Evolutionary conservation across 2,888 invertebrate genomes (phyloP).

Genomic region (Gryllus longicercus): DNA sequence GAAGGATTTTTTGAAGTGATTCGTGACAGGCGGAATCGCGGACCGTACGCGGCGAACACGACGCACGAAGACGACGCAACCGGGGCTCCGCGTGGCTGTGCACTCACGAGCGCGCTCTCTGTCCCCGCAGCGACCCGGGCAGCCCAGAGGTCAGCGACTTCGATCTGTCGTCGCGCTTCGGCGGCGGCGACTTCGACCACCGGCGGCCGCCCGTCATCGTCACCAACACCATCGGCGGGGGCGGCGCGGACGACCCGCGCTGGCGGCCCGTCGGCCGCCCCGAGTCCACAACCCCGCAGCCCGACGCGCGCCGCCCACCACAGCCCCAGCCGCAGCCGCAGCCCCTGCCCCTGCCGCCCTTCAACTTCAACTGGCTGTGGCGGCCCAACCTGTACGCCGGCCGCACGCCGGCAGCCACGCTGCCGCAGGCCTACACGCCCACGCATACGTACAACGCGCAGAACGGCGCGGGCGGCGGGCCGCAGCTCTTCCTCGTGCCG

Average conservation of each 20-base stretch:
- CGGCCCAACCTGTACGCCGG: not conserved
- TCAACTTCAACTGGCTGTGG: not conserved
- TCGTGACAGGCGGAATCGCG: too few species aligned
- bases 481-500: not conserved
- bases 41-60: too few species aligned
- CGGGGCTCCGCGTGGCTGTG: too few species aligned
- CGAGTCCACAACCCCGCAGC: not conserved
- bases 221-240: not conserved
- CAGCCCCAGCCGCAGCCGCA: not conserved
- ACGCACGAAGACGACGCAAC: too few species aligned
- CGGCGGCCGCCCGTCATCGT: not conserved
- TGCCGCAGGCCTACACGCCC: too few species aligned
- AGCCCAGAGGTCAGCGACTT: not conserved
- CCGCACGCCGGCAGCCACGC: too few species aligned
- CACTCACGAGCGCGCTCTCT: too few species aligned
- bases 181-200: not conserved
- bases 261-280: not conserved
- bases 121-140: not conserved
- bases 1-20: too few species aligned
- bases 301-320: not conserved
- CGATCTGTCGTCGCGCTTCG: not conserved
- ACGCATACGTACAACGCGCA: not conserved
- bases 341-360: not conserved
- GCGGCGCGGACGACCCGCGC: not conserved
- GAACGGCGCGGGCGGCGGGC: not conserved